Evolutionary conservation across 2,888 invertebrate genomes (phyloP).

Genomic region (Melinaea menophilus): DNA sequence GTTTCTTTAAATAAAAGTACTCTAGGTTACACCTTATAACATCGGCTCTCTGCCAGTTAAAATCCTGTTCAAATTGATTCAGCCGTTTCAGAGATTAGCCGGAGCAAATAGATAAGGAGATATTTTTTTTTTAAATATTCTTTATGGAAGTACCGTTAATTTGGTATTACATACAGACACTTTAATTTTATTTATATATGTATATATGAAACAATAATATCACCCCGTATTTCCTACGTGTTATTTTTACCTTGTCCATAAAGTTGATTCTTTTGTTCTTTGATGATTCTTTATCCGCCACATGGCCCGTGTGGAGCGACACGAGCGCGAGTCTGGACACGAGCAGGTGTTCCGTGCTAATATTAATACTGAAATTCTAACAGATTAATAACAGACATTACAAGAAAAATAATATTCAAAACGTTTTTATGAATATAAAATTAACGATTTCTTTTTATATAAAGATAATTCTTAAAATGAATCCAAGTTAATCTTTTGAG

Average conservation of each 20-base stretch:
- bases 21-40: no score
- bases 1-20: no score
- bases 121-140: no score
- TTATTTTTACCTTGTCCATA: constrained; percentile 66
- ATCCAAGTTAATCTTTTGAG: constrained; percentile 31
- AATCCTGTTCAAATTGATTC: no score
- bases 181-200: no score
- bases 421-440: not conserved
- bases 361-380: not conserved
- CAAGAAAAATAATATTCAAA: not conserved
- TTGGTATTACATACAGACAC: no score
- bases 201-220: not conserved
- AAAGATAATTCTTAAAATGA: constrained; percentile 22
- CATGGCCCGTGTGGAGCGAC: constrained; percentile 63
- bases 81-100: no score
- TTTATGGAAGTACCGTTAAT: no score
- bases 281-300: constrained; percentile 59
- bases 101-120: no score
- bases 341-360: not conserved
- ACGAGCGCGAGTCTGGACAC: constrained; percentile 19
- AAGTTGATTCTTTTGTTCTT: constrained; percentile 70
- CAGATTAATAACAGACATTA: not conserved
- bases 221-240: constrained; percentile 46
- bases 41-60: no score
- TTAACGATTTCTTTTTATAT: not conserved